phyloP scores from a whole-genome alignment of 2,888 invertebrate genomes.

The Choristoneura rosaceana region DNA sequence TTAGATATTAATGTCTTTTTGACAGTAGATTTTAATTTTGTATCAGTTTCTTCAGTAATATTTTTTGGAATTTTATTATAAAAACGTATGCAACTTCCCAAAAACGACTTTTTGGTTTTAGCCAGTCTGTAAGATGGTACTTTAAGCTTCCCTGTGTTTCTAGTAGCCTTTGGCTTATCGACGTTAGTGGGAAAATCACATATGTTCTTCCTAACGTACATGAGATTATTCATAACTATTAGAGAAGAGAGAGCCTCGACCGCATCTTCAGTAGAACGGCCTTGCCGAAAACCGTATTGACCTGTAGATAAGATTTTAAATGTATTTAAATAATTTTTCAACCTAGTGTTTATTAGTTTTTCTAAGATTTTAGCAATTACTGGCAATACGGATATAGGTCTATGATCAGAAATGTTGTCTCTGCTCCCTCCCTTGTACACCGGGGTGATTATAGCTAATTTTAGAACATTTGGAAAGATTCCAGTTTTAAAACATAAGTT shows the following conservation, averaged over 20 bases:
- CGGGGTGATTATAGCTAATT: not conserved
- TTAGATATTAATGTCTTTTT: no score
- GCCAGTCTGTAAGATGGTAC: no score
- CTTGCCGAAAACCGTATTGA: slow-evolving; percentile 35
- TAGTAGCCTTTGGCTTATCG: no score
- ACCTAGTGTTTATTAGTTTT: not conserved
- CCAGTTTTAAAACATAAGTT: not conserved
- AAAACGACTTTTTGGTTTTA: no score
- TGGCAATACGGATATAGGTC: not conserved
- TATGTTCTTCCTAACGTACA: no score
- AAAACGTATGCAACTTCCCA: no score
- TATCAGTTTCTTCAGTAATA: no score
- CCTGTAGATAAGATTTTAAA: not conserved
- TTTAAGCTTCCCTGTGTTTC: no score
- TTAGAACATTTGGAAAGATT: not conserved
- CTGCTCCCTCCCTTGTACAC: not conserved
- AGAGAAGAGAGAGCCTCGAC: slow-evolving; percentile 24
- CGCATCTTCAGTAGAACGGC: slow-evolving; percentile 34
- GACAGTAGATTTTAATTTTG: no score
- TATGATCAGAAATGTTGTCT: not conserved
- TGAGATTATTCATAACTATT: no score
- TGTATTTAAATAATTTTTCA: not conserved
- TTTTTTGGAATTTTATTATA: no score
- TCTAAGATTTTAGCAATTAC: not conserved
- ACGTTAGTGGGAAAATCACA: no score